phyloP scores from a whole-genome alignment of 2,888 invertebrate species.

The Linnaemya vulpina region DNA sequence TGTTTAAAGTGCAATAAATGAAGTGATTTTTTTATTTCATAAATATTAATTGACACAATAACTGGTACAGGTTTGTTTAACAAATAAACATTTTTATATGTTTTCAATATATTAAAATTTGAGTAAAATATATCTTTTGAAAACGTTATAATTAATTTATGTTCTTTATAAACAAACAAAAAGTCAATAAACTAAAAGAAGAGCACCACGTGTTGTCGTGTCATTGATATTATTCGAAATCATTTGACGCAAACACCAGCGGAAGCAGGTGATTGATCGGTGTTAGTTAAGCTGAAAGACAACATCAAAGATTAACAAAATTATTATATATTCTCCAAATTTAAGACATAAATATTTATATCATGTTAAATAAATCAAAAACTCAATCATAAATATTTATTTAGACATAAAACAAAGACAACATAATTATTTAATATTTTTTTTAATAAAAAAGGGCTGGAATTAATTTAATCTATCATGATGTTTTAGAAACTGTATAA shows the following conservation, averaged over 20 bases:
- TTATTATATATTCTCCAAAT: conserved; percentile 19
- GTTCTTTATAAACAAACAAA: not conserved
- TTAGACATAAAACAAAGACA: not conserved
- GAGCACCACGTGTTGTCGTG: not conserved
- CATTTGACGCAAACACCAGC: conserved; percentile 23
- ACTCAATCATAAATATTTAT: conserved; percentile 43
- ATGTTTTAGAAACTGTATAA: too few relatives aligned
- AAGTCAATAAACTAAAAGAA: conserved; percentile 44
- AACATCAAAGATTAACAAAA: conserved; percentile 39
- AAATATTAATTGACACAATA: too few relatives aligned
- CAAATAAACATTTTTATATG: too few relatives aligned
- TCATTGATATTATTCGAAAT: not conserved
- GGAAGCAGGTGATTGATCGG: conserved; percentile 46
- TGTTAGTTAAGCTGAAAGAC: conserved; percentile 37
- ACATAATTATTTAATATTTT: not conserved
- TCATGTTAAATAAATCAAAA: conserved; percentile 22
- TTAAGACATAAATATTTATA: conserved; percentile 2
- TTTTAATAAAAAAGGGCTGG: too few relatives aligned
- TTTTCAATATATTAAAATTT: not conserved
- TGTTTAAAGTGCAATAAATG: too few relatives aligned
- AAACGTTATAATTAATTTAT: not conserved
- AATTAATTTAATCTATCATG: too few relatives aligned
- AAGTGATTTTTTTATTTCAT: too few relatives aligned
- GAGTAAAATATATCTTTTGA: not conserved
- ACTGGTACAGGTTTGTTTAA: too few relatives aligned